Evolutionary conservation across 2,113 vertebrate genomes (phyloP).

Genomic region (Symphodus melops): DNA sequence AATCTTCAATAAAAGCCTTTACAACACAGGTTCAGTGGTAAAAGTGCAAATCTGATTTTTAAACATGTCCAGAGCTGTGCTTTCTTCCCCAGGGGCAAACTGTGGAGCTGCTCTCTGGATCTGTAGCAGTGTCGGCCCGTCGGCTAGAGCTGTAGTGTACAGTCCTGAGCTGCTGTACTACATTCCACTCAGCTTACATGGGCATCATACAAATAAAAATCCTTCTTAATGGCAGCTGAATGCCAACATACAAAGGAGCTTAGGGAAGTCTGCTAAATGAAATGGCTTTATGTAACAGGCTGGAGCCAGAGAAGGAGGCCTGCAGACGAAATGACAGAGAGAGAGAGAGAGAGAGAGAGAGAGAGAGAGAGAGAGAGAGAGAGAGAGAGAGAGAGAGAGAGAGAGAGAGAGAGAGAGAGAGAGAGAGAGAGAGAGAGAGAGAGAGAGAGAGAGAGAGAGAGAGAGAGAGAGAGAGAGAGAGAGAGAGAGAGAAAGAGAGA

Average conservation of each 20-base stretch:
- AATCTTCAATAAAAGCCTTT: slow-evolving; percentile 44
- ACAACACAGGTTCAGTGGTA: slow-evolving; percentile 25
- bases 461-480: slow-evolving; percentile 34
- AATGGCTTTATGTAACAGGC: slow-evolving; percentile 79
- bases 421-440: slow-evolving; percentile 47
- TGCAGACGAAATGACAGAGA: slow-evolving; percentile 30
- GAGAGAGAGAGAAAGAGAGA: slow-evolving; percentile 33
- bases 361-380: slow-evolving; percentile 40
- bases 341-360: slow-evolving; percentile 34
- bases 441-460: slow-evolving; percentile 44
- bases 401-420: slow-evolving; percentile 31
- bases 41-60: slow-evolving; percentile 38
- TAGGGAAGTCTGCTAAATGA: slow-evolving; percentile 77
- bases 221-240: slow-evolving; percentile 81
- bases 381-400: slow-evolving; percentile 50
- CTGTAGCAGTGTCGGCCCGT: slow-evolving; percentile 51
- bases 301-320: slow-evolving; percentile 54
- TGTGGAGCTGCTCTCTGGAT: slow-evolving; percentile 53
- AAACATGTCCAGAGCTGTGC: slow-evolving; percentile 26
- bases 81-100: slow-evolving; percentile 35
- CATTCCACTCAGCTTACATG: slow-evolving; percentile 68
- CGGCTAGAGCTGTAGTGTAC: slow-evolving; percentile 64
- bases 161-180: slow-evolving; percentile 59
- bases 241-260: slow-evolving; percentile 79
- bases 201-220: slow-evolving; percentile 82